A percentile compares a stretch with the other conserved stretches of the same genome.
Evolutionary conservation across 2,888 invertebrate species (phyloP).

Genomic region (Tridacna gigas): DNA sequence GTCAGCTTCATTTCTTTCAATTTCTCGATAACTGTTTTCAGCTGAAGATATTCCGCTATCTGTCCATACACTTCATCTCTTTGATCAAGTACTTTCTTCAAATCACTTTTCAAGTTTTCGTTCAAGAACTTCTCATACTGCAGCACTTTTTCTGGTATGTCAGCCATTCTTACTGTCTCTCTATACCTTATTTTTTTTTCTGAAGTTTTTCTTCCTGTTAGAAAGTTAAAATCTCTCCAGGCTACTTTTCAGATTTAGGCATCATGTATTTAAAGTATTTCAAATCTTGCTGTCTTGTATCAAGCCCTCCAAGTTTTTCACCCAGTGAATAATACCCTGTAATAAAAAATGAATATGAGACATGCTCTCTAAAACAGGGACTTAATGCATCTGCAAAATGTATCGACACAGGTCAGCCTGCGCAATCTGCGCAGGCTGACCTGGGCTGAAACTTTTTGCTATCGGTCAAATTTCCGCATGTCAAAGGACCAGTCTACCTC

Average conservation of each 20-base stretch:
- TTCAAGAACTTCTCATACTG: slow-evolving; percentile 91
- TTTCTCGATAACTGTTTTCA: slow-evolving; percentile 90
- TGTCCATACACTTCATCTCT: slow-evolving; percentile 89
- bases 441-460: no score
- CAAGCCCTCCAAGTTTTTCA: slow-evolving; percentile 24
- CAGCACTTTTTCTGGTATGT: slow-evolving; percentile 84
- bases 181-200: no score
- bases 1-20: slow-evolving; percentile 87
- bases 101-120: slow-evolving; percentile 90
- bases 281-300: slow-evolving; percentile 25
- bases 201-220: neutral
- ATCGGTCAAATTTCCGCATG: no score
- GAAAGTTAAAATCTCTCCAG: neutral
- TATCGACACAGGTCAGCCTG: no score
- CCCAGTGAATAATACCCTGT: slow-evolving; percentile 31
- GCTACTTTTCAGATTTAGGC: no score
- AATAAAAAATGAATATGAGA: neutral
- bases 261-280: slow-evolving; percentile 4
- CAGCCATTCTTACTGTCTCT: slow-evolving; percentile 4
- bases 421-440: no score
- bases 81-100: slow-evolving; percentile 86
- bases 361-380: neutral
- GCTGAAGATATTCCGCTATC: slow-evolving; percentile 90
- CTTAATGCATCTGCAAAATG: no score
- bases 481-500: no score